These are phyloP conservation scores for Apamea crenata DNA, from an alignment of 2,888 invertebrate species.

Conservation along the genomic window DNA sequence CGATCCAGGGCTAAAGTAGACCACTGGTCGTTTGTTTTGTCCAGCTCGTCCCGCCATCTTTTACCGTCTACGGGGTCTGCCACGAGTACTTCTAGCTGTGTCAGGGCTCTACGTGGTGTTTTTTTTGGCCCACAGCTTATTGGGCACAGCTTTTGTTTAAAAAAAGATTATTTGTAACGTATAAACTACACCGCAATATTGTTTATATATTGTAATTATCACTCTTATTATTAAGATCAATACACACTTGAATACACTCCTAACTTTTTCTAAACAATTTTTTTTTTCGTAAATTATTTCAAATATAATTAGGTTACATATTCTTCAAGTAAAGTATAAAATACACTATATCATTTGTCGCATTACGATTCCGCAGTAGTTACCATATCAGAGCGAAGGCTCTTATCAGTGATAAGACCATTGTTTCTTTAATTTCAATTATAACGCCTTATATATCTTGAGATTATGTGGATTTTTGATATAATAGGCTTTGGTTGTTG, in stretches of 20 bases:
- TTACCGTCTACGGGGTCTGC: no score
- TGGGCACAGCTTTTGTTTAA: no score
- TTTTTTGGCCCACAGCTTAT: no score
- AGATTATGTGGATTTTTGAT: conserved; percentile 49
- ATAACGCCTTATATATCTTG: conserved; percentile 47
- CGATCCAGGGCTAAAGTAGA: no score
- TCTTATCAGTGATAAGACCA: conserved; percentile 67
- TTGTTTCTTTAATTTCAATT: conserved; percentile 68
- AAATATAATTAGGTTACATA: background rate
- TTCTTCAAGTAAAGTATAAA: conserved; percentile 20
- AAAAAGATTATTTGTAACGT: background rate
- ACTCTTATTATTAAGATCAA: background rate
- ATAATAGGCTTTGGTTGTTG: conserved; percentile 17
- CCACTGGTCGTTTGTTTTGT: no score
- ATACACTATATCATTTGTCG: conserved; percentile 52
- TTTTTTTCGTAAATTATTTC: background rate
- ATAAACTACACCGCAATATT: no score
- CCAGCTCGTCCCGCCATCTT: no score
- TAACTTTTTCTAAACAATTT: rapidly evolving
- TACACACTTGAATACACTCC: conserved; percentile 1
- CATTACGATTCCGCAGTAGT: conserved; percentile 55
- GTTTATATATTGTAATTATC: background rate
- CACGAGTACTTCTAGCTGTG: no score
- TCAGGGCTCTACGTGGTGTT: no score
- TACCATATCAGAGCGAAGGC: conserved; percentile 34